phyloP scores from a whole-genome alignment of 2,113 vertebrate genomes.

The Calidris pugnax region DNA sequence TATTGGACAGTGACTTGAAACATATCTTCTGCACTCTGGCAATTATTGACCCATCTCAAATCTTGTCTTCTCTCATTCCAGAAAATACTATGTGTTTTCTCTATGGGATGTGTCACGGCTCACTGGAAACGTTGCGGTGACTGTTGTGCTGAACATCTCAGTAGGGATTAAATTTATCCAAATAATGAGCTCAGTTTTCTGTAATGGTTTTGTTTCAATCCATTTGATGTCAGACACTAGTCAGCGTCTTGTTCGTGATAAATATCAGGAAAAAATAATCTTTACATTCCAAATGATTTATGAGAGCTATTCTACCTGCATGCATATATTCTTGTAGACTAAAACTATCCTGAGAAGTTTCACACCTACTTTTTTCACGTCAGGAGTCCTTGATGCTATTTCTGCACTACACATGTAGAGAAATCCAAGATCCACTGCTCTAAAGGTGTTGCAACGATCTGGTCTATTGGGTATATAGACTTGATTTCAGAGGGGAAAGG shows the following conservation, averaged over 20 bases:
- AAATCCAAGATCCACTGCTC: not conserved
- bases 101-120: not conserved
- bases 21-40: not conserved
- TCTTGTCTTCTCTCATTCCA: not conserved
- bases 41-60: not conserved
- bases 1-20: not conserved
- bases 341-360: not conserved
- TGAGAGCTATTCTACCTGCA: not conserved
- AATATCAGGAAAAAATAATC: not conserved
- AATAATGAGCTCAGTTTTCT: not conserved
- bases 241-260: not conserved
- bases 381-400: not conserved
- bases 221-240: not conserved
- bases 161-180: not conserved
- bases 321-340: not conserved
- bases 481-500: not conserved
- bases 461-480: not conserved
- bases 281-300: not conserved
- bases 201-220: not conserved
- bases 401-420: not conserved
- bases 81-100: not conserved
- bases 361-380: not conserved
- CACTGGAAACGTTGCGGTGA: not conserved
- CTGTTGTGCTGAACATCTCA: not conserved
- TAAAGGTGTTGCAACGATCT: not conserved